phyloP scores from a whole-genome alignment of 2,113 vertebrate genomes.

The Phrynosoma platyrhinos region DNA sequence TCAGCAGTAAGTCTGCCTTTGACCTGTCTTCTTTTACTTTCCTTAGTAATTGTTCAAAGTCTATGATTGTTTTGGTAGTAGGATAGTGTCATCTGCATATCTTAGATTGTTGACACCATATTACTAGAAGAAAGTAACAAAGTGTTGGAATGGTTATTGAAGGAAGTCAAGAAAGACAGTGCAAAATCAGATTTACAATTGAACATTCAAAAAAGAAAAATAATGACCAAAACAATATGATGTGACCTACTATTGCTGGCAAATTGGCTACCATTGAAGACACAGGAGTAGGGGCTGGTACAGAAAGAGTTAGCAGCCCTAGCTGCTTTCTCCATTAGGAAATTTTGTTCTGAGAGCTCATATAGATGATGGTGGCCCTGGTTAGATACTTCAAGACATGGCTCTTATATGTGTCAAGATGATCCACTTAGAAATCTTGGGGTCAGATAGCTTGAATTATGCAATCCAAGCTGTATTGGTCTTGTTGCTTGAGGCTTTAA shows the following conservation, averaged over 20 bases:
- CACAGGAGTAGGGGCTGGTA: not conserved
- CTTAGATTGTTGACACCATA: too few species aligned
- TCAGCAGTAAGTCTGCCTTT: too few species aligned
- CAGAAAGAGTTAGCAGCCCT: not conserved
- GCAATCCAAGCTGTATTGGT: not conserved
- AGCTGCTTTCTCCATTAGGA: not conserved
- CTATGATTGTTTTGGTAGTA: too few species aligned
- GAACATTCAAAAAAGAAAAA: too few species aligned
- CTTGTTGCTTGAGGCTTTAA: not conserved
- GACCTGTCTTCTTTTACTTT: too few species aligned
- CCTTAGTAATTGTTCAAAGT: too few species aligned
- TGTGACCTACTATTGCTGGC: not conserved
- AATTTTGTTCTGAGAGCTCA: not conserved
- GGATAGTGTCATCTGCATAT: too few species aligned
- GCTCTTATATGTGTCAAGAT: not conserved
- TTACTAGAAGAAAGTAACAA: too few species aligned
- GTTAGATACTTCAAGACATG: conserved; percentile 1
- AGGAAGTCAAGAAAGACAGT: too few species aligned
- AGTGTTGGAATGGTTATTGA: too few species aligned
- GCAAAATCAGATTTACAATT: too few species aligned
- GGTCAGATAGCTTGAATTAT: not conserved
- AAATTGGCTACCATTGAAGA: not conserved
- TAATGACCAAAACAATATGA: too few species aligned
- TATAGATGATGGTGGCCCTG: not conserved
- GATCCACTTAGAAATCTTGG: not conserved